phyloP scores from a whole-genome alignment of 1,140 invertebrate species.

The Pseudomyrmex flavicornis region DNA sequence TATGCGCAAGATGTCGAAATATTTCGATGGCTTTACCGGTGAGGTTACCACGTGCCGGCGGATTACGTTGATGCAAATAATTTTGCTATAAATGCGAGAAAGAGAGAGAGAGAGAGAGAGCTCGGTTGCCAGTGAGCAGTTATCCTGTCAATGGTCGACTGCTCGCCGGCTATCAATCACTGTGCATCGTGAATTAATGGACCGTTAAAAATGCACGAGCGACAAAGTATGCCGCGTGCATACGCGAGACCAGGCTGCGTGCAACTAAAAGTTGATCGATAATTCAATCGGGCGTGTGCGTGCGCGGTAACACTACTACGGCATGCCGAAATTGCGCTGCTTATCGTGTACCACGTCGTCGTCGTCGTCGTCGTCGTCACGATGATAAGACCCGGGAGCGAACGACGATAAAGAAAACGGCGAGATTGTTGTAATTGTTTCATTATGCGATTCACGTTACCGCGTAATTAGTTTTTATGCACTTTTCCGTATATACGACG shows the following conservation, averaged over 20 bases:
- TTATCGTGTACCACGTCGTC: conserved; percentile 43
- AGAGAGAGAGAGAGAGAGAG: neutral
- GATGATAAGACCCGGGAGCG: conserved; percentile 18
- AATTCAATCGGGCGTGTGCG: conserved; percentile 60
- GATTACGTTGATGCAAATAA: conserved; percentile 33
- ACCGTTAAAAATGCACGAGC: conserved; percentile 71
- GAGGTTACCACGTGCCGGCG: neutral
- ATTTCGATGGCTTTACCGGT: neutral
- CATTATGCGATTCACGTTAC: conserved; percentile 43
- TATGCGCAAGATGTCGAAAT: neutral
- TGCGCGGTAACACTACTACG: conserved; percentile 43
- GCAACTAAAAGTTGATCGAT: conserved; percentile 61
- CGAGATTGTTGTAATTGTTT: conserved; percentile 38
- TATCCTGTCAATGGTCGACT: conserved; percentile 68
- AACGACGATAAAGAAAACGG: conserved; percentile 39
- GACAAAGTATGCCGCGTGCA: conserved; percentile 60
- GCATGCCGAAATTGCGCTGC: conserved; percentile 47
- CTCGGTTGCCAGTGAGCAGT: conserved; percentile 60
- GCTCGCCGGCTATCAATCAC: conserved; percentile 68
- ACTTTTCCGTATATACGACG: neutral
- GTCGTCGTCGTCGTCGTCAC: too few relatives aligned
- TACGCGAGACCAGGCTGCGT: conserved; percentile 26
- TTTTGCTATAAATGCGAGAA: conserved; percentile 41
- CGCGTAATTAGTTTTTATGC: conserved; percentile 28
- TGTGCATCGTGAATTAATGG: conserved; percentile 66